phyloP scores from a whole-genome alignment of 2,113 vertebrate genomes.

The Malaclemys terrapin region DNA sequence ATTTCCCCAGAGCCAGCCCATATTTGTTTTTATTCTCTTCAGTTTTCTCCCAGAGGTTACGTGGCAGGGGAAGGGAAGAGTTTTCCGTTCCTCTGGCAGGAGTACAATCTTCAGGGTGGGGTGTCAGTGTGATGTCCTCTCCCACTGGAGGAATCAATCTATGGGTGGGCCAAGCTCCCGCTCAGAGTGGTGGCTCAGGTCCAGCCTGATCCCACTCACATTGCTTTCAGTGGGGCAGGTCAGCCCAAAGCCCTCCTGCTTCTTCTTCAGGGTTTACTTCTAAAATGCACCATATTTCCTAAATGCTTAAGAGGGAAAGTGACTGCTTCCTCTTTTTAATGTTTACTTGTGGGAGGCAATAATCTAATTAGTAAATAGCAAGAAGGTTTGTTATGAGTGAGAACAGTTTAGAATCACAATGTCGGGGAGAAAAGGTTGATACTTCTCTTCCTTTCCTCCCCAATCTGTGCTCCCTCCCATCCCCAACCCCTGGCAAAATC shows the following conservation, averaged over 20 bases:
- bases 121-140: rapidly evolving
- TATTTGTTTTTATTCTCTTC: not conserved
- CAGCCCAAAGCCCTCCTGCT: not conserved
- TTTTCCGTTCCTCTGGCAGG: not conserved
- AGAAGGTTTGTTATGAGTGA: not conserved
- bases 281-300: not conserved
- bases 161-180: not conserved
- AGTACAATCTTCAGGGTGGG: not conserved
- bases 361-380: not conserved
- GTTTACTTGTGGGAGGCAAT: not conserved
- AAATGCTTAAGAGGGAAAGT: not conserved
- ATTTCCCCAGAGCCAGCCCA: not conserved
- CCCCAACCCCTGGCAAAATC: not conserved
- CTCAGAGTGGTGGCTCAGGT: not conserved
- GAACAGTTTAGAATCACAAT: not conserved
- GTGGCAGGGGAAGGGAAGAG: not conserved
- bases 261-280: not conserved
- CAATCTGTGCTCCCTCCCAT: not conserved
- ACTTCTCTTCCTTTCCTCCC: not conserved
- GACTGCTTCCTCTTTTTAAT: not conserved
- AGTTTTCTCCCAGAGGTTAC: not conserved
- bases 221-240: not conserved
- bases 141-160: not conserved
- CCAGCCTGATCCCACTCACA: not conserved
- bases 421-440: not conserved